phyloP scores from a whole-genome alignment of 2,888 invertebrate species.

The Megastigmus dorsalis region DNA sequence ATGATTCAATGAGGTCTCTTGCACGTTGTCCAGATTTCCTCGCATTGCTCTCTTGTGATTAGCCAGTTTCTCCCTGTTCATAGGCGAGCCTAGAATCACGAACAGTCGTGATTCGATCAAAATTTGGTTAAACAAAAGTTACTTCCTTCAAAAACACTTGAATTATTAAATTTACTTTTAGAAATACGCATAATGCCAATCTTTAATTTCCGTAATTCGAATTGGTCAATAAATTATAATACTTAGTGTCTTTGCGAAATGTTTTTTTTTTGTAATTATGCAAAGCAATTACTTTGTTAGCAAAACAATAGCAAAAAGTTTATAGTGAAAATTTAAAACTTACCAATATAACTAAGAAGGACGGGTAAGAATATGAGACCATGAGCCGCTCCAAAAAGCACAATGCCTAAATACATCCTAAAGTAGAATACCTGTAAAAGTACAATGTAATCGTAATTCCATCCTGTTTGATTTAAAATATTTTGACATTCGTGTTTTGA shows the following conservation, averaged over 20 bases:
- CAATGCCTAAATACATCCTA: conserved; percentile 98
- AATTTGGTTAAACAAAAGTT: conserved; percentile 35
- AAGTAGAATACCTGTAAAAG: conserved; percentile 89
- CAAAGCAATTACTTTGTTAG: neutral
- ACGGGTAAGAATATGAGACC: conserved; percentile 98
- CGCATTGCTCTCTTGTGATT: conserved; percentile 82
- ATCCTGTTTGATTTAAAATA: neutral
- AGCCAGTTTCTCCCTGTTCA: conserved; percentile 88
- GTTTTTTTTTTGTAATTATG: neutral
- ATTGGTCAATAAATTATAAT: neutral
- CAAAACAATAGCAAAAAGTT: neutral
- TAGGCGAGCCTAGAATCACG: conserved; percentile 82
- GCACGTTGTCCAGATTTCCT: conserved; percentile 81
- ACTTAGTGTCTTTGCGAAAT: conserved; percentile 2
- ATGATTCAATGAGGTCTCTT: conserved; percentile 85
- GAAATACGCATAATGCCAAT: neutral
- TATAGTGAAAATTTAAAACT: conserved; percentile 69
- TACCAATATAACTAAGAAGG: conserved; percentile 96
- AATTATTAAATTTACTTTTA: neutral
- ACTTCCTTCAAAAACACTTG: too few species aligned
- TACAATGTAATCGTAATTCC: conserved; percentile 58
- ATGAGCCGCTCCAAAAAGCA: conserved; percentile 96
- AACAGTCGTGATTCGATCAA: conserved; percentile 52
- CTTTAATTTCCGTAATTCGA: neutral
- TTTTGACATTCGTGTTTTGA: neutral